phyloP scores from a whole-genome alignment of 1,140 invertebrate genomes.

The Nasonia giraulti region DNA sequence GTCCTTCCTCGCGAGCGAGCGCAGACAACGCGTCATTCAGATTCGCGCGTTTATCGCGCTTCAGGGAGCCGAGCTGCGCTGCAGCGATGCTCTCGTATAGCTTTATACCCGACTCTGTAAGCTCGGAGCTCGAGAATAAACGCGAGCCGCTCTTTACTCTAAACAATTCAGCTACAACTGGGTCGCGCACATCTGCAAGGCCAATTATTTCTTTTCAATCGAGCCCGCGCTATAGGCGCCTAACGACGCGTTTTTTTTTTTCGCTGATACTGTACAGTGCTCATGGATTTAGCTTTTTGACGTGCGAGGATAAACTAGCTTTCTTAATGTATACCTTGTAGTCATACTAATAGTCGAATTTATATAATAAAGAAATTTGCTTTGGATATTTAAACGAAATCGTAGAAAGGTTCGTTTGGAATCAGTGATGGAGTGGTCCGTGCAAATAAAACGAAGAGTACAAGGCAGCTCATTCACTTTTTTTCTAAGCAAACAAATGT shows the following conservation, averaged over 20 bases:
- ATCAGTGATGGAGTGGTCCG: neutral
- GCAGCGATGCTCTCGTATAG: neutral
- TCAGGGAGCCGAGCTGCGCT: conserved; percentile 35
- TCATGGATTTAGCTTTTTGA: too few species aligned
- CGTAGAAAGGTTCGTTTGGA: neutral
- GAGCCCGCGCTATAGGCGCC: neutral
- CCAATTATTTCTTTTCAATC: neutral
- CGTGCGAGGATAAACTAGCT: too few species aligned
- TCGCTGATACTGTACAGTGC: too few species aligned
- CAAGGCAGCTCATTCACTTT: neutral
- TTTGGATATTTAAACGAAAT: neutral
- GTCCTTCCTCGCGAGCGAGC: conserved; percentile 68
- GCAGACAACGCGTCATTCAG: conserved; percentile 70
- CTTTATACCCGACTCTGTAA: conserved; percentile 1
- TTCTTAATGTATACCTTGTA: too few species aligned
- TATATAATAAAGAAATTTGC: too few species aligned
- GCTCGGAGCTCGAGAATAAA: conserved; percentile 29
- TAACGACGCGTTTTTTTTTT: neutral
- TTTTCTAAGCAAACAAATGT: conserved; percentile 52
- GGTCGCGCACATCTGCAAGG: neutral
- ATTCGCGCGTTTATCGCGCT: conserved; percentile 60
- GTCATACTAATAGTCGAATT: too few species aligned
- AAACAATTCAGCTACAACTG: conserved; percentile 28
- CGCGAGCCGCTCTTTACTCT: conserved; percentile 14
- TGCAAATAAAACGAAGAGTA: neutral